A percentile compares a stretch with the other conserved stretches of the same genome.
Conservation (phyloP, 2,797 vertebrate genomes). For the Pyrocephalus nanus region DNA sequence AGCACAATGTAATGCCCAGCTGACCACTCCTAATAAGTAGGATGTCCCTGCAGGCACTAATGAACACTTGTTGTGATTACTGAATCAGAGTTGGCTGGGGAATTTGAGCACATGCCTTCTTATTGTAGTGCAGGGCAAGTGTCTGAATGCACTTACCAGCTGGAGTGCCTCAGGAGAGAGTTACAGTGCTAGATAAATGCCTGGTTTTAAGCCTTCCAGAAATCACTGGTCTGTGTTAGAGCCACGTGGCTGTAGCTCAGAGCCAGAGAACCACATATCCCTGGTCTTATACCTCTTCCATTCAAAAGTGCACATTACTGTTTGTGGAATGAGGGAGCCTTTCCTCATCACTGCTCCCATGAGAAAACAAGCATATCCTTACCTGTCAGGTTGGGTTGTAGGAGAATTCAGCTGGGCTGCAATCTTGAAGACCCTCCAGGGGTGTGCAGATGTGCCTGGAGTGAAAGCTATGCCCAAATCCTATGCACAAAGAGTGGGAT, state of each 20-base stretch:
- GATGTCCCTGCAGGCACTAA: slow-evolving; percentile 28
- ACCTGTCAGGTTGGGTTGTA: not conserved
- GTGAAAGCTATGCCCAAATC: not conserved
- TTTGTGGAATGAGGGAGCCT: not conserved
- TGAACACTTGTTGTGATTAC: slow-evolving; percentile 51
- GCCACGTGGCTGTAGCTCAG: not conserved
- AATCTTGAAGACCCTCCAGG: not conserved
- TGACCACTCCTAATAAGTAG: slow-evolving; percentile 57
- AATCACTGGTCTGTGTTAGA: not conserved
- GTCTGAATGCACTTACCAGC: slow-evolving; percentile 1
- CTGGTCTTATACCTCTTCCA: not conserved
- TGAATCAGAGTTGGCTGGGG: slow-evolving; percentile 41
- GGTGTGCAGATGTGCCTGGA: not conserved
- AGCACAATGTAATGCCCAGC: slow-evolving; percentile 8
- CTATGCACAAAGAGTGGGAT: not conserved
- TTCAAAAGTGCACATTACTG: not conserved
- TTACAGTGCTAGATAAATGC: not conserved
- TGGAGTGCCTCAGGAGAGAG: not conserved
- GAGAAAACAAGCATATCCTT: not conserved
- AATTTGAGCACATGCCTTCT: slow-evolving; percentile 4
- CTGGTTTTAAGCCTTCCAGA: not conserved
- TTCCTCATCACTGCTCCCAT: not conserved
- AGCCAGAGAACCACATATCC: not conserved
- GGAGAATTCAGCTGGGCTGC: not conserved
- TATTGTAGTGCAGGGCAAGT: slow-evolving; percentile 7